Percentiles rank a stretch among this genome's conserved stretches.
These are phyloP conservation scores for Aethina tumida DNA, from an alignment of 1,140 invertebrate species.

Conservation along the genomic window DNA sequence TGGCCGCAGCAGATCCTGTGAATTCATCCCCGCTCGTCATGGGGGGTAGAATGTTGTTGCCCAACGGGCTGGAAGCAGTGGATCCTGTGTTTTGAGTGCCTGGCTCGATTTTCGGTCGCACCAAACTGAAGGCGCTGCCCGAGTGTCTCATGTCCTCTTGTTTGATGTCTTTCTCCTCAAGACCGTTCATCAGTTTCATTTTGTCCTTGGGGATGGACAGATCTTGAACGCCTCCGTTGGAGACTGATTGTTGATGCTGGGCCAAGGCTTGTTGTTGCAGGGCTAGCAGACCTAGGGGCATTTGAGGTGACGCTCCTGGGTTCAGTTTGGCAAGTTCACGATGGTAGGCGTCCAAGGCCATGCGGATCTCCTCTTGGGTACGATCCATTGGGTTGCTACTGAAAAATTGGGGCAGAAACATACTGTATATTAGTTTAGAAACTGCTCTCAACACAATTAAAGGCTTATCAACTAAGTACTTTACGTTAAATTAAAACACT, in stretches of 20 bases:
- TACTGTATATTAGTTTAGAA: slow-evolving; percentile 55
- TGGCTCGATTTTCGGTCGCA: slow-evolving; percentile 69
- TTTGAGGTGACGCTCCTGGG: slow-evolving; percentile 45
- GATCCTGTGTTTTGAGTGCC: slow-evolving; percentile 49
- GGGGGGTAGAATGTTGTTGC: slow-evolving; percentile 72
- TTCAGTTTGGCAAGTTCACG: slow-evolving; percentile 82
- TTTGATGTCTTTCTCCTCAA: slow-evolving; percentile 34
- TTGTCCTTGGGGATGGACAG: slow-evolving; percentile 74
- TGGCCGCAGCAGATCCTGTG: slow-evolving; percentile 65
- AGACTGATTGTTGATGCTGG: slow-evolving; percentile 36
- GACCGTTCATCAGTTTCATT: slow-evolving; percentile 58
- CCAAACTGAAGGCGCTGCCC: slow-evolving; percentile 74
- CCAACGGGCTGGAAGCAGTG: slow-evolving; percentile 62
- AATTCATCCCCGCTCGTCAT: slow-evolving; percentile 70
- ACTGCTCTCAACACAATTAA: slow-evolving; percentile 45
- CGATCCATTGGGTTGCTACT: slow-evolving; percentile 56
- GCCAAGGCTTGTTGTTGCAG: slow-evolving; percentile 61
- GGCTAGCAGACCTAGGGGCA: slow-evolving; percentile 54
- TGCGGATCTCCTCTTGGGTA: slow-evolving; percentile 75
- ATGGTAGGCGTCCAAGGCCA: slow-evolving; percentile 86
- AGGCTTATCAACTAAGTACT: not conserved
- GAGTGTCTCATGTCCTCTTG: slow-evolving; percentile 52
- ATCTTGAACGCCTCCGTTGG: slow-evolving; percentile 68
- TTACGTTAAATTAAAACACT: not conserved
- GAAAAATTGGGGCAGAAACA: slow-evolving; percentile 73